Conservation (phyloP, 2,797 vertebrate genomes). For the Glyptemys insculpta region DNA sequence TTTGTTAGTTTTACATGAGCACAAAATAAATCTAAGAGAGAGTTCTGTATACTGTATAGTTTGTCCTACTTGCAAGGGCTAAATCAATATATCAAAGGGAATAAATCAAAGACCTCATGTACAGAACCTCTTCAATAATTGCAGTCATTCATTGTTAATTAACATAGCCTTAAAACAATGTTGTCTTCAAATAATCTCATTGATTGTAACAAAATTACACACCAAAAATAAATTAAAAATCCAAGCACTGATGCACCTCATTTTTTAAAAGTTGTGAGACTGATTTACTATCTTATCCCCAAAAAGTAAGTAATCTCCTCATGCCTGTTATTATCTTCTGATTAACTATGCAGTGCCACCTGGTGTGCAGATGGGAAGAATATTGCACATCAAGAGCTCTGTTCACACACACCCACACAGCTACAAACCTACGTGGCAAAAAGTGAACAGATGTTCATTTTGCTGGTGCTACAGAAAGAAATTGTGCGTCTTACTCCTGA, state of each 20-base stretch:
- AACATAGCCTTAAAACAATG: conserved; percentile 63
- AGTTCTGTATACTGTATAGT: neutral
- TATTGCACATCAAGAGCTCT: conserved; percentile 78
- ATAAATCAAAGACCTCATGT: conserved; percentile 23
- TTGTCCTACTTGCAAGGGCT: conserved; percentile 38
- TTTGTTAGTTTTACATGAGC: neutral
- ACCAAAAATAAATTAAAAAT: conserved; percentile 49
- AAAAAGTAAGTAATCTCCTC: conserved; percentile 76
- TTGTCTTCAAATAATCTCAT: conserved; percentile 65
- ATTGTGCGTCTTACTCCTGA: conserved; percentile 73
- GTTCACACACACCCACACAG: conserved; percentile 78
- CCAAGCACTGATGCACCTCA: conserved; percentile 34
- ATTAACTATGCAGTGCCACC: conserved; percentile 82
- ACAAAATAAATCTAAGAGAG: neutral
- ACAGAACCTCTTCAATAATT: conserved; percentile 67
- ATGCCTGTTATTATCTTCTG: conserved; percentile 76
- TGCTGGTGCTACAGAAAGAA: conserved; percentile 77
- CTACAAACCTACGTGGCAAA: conserved; percentile 78
- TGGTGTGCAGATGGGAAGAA: conserved; percentile 81
- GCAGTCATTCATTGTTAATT: conserved; percentile 71
- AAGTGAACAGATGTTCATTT: conserved; percentile 84
- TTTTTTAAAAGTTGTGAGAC: conserved; percentile 35
- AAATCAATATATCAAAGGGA: neutral
- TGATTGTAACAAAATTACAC: conserved; percentile 63
- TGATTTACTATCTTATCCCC: conserved; percentile 74